phyloP scores from a whole-genome alignment of 2,797 vertebrate genomes.

The Aselliscus stoliczkanus region DNA sequence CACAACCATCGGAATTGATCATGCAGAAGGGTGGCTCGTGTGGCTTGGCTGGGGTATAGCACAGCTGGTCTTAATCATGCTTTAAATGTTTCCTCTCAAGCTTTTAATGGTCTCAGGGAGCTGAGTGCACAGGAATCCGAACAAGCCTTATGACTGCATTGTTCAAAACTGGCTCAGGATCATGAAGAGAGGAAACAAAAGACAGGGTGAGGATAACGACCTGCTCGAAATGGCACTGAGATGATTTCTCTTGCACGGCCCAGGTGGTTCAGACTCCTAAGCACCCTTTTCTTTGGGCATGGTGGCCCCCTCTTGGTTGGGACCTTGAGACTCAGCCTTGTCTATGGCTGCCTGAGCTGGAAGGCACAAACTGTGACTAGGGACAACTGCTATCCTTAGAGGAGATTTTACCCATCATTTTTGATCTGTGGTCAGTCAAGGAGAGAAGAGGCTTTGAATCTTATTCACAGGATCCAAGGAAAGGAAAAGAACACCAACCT shows the following conservation, averaged over 20 bases:
- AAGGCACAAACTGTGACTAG: slow-evolving; percentile 47
- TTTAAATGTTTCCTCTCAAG: slow-evolving; percentile 68
- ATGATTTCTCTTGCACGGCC: neutral
- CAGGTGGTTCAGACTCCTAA: slow-evolving; percentile 20
- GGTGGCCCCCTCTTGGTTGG: neutral
- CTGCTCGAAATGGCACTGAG: slow-evolving; percentile 2
- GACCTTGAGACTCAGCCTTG: neutral
- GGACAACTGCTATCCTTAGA: slow-evolving; percentile 35
- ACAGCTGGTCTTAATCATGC: slow-evolving; percentile 67
- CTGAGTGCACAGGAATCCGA: slow-evolving; percentile 71
- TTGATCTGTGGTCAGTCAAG: slow-evolving; percentile 65
- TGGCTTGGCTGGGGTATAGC: slow-evolving; percentile 49
- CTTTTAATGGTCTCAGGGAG: slow-evolving; percentile 67
- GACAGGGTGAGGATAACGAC: slow-evolving; percentile 55
- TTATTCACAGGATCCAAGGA: slow-evolving; percentile 24
- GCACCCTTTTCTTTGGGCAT: slow-evolving; percentile 18
- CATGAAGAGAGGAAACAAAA: slow-evolving; percentile 45
- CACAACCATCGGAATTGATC: slow-evolving; percentile 40
- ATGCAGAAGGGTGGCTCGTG: slow-evolving; percentile 38
- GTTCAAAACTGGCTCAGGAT: slow-evolving; percentile 62
- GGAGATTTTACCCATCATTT: slow-evolving; percentile 37
- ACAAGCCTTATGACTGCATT: slow-evolving; percentile 62
- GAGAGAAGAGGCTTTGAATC: slow-evolving; percentile 68
- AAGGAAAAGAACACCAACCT: slow-evolving; percentile 20
- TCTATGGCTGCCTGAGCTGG: neutral